A percentile compares a stretch with the other conserved stretches of the same genome.
Conservation (phyloP, 2,113 vertebrate species). For the Typhlomys cinereus region DNA sequence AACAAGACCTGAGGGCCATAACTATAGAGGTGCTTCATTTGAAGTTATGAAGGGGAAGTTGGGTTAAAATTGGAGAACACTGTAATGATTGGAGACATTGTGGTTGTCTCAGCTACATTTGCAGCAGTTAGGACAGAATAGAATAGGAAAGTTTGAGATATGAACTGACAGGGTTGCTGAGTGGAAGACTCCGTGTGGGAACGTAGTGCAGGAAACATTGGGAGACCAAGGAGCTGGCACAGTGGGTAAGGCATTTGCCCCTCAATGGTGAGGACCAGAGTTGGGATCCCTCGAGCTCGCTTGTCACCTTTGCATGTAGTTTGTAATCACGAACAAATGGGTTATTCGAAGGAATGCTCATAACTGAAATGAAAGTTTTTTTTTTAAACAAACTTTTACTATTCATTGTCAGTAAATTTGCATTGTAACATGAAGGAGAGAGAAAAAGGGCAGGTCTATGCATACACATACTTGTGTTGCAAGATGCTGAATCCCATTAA, state of each 20-base stretch:
- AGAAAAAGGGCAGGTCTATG: background rate
- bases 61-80: background rate
- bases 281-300: no score
- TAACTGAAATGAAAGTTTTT: conserved; percentile 68
- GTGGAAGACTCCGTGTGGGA: no score
- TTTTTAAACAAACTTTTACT: conserved; percentile 71
- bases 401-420: conserved; percentile 59
- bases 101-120: background rate
- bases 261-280: no score
- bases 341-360: conserved; percentile 68
- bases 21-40: background rate
- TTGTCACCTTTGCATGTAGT: no score
- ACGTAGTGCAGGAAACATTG: background rate
- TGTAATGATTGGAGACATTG: background rate
- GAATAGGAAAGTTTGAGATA: background rate
- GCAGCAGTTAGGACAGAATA: background rate
- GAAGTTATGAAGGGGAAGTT: background rate
- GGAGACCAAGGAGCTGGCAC: background rate
- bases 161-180: no score
- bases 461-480: background rate
- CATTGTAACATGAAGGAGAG: conserved; percentile 53
- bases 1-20: background rate
- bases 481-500: background rate
- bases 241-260: no score
- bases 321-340: conserved; percentile 60